These are phyloP conservation scores for Euthynnus affinis DNA, from an alignment of 2,797 vertebrate genomes.

Conservation along the genomic window DNA sequence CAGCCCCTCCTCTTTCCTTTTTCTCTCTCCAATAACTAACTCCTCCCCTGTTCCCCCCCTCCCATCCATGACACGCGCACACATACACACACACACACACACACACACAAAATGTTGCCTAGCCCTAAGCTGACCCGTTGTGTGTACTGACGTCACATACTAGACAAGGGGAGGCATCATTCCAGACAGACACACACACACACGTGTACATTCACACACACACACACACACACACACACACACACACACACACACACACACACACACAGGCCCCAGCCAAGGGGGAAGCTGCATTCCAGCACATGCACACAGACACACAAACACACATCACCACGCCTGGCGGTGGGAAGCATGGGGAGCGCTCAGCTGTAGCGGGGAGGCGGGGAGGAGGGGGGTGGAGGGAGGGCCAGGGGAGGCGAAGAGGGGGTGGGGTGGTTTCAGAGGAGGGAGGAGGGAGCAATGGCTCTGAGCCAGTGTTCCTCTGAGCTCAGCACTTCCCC, in stretches of 20 bases:
- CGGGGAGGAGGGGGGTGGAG: constrained; percentile 44
- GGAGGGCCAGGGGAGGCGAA: constrained; percentile 44
- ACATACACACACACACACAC: constrained; percentile 32
- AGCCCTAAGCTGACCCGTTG: constrained; percentile 85
- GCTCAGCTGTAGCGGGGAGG: constrained; percentile 84
- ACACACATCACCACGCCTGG: constrained; percentile 83
- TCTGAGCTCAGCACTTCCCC: constrained; percentile 87
- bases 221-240: constrained; percentile 29
- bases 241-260: constrained; percentile 28
- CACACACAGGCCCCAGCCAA: constrained; percentile 75
- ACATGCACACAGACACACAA: constrained; percentile 81
- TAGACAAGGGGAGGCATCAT: constrained; percentile 85
- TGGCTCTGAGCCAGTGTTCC: constrained; percentile 83
- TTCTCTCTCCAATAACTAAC: constrained; percentile 78
- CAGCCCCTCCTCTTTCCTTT: constrained; percentile 77
- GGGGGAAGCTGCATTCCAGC: constrained; percentile 82
- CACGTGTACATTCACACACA: constrained; percentile 14
- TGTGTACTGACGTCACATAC: constrained; percentile 84
- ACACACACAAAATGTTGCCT: constrained; percentile 68
- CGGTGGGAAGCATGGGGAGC: constrained; percentile 83
- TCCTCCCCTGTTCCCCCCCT: constrained; percentile 68
- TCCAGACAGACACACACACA: constrained; percentile 77
- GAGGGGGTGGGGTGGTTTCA: constrained; percentile 43
- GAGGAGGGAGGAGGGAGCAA: constrained; percentile 64
- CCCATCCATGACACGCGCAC: constrained; percentile 57